Base-by-base conservation (phyloP, 2,888 invertebrate genomes). In the Netelia melanura region DNA sequence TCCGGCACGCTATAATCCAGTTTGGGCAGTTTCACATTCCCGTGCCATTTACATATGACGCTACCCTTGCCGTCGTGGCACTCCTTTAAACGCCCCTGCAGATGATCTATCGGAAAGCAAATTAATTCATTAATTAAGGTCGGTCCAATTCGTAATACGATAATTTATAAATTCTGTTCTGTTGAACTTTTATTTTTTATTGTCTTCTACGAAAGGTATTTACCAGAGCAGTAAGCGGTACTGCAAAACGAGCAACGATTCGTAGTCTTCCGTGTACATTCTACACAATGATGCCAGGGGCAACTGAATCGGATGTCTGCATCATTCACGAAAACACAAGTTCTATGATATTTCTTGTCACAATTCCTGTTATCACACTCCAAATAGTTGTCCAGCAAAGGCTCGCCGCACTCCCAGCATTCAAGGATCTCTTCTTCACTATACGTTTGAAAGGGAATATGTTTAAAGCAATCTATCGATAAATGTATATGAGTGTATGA, bases 221-320 rank as follows among this genome's bases (percentile, higher is more conserved):
- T 90, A 93, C 92, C 88, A 90, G 91, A 91, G 71, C 93, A 93
- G 75, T 91, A 93, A n/a, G 93, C 93, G 78, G 88, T 89, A 43
- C 91, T 91, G 72, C 93, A 93, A 48, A 90, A 91, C n/a, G 86
- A 89, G 81, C 93, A 93, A 17, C 91, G 91, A 3, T 89, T 87
- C 0, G 89, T 84, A 48, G 92, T 93, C 86, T 92, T 90, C 74
- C 90, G 90, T 62, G 89, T 88, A 70, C 93, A 93, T 72, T 90
- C 89, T 14, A 88, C 85, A 38, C 93, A 93, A 81, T 87, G 90
- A 87, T 93, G 93, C 93, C 92, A 92, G 30, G 92, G 93, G 74
- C 93, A 93, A 81, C 88, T 91, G 44, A 93, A 92, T 75, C 89
- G 91, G 3, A 85, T 84, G 30, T 91, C 91, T 5, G 83, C 75